Evolutionary conservation across 2,888 invertebrate genomes (phyloP).

Genomic region (Rapana venosa): DNA sequence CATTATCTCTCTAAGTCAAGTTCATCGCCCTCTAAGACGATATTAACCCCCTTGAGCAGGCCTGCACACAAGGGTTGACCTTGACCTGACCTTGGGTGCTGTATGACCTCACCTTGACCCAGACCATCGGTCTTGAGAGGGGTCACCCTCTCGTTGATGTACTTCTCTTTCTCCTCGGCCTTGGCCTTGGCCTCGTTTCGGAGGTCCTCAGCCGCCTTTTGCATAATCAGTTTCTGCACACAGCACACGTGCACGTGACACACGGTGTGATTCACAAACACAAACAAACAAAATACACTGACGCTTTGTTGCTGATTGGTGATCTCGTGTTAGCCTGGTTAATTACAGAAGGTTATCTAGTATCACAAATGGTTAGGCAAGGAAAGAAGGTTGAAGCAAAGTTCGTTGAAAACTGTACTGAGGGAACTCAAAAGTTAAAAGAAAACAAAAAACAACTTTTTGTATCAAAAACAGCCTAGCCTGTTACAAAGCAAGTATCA

Average conservation of each 20-base stretch:
- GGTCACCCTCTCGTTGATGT: constrained; percentile 74
- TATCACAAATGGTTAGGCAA: not conserved
- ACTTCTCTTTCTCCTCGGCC: constrained; percentile 87
- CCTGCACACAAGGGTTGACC: not conserved
- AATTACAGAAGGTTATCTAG: not conserved
- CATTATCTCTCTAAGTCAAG: too few relatives aligned
- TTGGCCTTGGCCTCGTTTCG: constrained; percentile 99
- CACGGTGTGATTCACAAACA: not conserved
- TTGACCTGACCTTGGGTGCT: not conserved
- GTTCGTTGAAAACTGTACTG: too few relatives aligned
- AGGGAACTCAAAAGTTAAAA: too few relatives aligned
- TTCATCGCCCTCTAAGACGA: not conserved
- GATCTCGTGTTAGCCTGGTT: not conserved
- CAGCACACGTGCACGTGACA: constrained; percentile 27
- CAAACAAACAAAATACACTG: too few relatives aligned
- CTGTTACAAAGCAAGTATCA: too few relatives aligned
- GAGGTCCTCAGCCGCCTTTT: constrained; percentile 99
- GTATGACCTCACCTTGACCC: constrained; percentile 66
- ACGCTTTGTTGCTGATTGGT: not conserved
- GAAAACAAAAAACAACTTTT: too few relatives aligned
- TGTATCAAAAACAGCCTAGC: too few relatives aligned
- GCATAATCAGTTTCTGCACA: constrained; percentile 95
- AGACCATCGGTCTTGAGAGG: constrained; percentile 72
- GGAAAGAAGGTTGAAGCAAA: not conserved
- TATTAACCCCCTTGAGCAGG: not conserved